Conservation (phyloP, 2,888 invertebrate species). For the Tribolium freemani region DNA sequence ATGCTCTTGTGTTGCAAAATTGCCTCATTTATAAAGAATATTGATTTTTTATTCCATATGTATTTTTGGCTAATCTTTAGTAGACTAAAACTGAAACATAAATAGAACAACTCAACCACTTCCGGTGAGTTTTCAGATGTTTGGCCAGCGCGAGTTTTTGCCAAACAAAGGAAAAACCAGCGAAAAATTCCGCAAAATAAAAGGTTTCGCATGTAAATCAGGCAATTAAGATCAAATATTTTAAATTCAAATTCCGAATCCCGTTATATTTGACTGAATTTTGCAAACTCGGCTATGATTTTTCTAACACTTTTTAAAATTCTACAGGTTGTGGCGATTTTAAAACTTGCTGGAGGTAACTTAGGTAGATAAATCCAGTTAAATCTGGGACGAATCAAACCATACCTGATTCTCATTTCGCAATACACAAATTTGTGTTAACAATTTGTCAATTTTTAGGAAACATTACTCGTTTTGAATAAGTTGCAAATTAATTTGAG, state of each 20-base stretch:
- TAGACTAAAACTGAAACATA: not conserved
- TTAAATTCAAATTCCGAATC: not conserved
- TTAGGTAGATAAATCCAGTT: conserved; percentile 35
- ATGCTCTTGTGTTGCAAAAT: not conserved
- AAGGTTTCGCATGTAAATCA: not conserved
- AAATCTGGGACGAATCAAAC: conserved; percentile 37
- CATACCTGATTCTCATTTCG: conserved; percentile 21
- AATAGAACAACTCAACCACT: not conserved
- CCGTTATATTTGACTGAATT: not conserved
- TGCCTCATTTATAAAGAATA: too few species aligned
- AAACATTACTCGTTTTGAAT: too few species aligned
- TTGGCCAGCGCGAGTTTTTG: not conserved
- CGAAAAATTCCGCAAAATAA: not conserved
- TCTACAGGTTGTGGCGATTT: not conserved
- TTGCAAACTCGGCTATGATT: not conserved
- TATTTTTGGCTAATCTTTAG: not conserved
- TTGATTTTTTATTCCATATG: not conserved
- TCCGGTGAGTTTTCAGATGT: not conserved
- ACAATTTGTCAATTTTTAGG: not conserved
- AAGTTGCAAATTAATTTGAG: too few species aligned
- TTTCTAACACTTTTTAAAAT: not conserved
- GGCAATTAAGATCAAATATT: not conserved
- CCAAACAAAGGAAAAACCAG: too few species aligned
- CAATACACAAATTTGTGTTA: conserved; percentile 17
- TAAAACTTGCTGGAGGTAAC: not conserved